Evolutionary conservation across 2,113 vertebrate species (phyloP).

Genomic region (Hypanus sabinus): DNA sequence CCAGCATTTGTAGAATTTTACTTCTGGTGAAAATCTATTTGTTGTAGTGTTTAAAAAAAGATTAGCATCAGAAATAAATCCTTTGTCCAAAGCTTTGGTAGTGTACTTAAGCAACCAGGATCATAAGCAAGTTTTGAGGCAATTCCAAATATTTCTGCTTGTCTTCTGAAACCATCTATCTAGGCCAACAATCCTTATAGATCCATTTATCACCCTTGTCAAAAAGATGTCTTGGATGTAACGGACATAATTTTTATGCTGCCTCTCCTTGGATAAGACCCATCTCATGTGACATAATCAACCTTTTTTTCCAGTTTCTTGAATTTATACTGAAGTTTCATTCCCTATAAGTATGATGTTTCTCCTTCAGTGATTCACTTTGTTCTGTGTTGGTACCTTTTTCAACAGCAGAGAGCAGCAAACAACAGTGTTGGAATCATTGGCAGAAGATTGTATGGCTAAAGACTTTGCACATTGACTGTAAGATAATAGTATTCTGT

Average conservation of each 20-base stretch:
- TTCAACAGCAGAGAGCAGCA: constrained; percentile 29
- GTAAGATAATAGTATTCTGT: neutral
- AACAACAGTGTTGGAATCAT: neutral
- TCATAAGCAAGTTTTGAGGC: neutral
- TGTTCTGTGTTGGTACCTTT: neutral
- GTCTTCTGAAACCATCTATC: too few relatives aligned
- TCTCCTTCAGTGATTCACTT: neutral
- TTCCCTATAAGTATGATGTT: neutral
- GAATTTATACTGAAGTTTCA: neutral
- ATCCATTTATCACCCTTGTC: neutral
- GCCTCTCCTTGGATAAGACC: neutral
- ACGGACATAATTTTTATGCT: neutral
- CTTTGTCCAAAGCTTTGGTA: neutral
- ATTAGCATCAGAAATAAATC: too few relatives aligned
- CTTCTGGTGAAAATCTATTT: neutral
- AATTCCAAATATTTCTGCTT: neutral
- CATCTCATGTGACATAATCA: neutral
- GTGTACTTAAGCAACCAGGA: neutral
- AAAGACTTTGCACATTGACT: neutral
- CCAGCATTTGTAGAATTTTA: too few relatives aligned
- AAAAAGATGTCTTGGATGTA: neutral
- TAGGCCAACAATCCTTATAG: neutral
- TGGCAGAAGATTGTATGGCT: neutral
- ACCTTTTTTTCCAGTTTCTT: neutral
- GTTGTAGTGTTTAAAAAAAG: neutral